Evolutionary conservation across 2,113 vertebrate species (phyloP), one percentile per base, ranked within the genome.

Genomic region (Limanda limanda): DNA sequence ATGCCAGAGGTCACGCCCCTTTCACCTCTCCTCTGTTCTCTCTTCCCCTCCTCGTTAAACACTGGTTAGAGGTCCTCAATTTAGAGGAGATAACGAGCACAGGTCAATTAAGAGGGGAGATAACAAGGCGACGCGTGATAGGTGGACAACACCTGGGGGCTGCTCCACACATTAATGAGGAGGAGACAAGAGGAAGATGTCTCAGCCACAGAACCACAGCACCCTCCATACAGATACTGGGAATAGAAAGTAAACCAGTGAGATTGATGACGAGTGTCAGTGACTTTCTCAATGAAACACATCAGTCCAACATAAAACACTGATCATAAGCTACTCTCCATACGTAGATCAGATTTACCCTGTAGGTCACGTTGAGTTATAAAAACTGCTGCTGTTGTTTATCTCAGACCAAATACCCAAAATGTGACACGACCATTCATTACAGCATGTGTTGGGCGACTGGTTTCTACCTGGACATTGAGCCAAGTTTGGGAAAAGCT

Each of bases 61-160:
- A 47, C 51, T 47, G 61, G 68, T 85, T 86, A 77, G 51, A 82
- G 71, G 74, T 61, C 69, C 71, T 81, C 65, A 31, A 61, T 84
- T 85, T 76, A 63, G 73, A 88, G 73, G 70, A 67, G 81, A 86
- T 86, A 89, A 91, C 60, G 69, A 88, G 87, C 74, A 60, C 45
- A 67, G 82, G 85, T 89, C 89, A 91, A 90, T 87, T 88, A 90
- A 83, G 79, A 82, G 72, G 37, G 61, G 51, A 59, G 86, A 81
- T 88, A 87, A 87, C 77, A 77, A 87, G 84, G 82, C 52, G 76
- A 68, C 52, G 73, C 84, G 83, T 86, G 90, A 83, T 69, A 55
- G 71, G 56, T 68, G 69, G 78, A 52, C 60, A 62, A 70, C 57
- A 77, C 82, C 76, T 74, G 47, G 52, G 68, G 80, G 78, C 76